phyloP scores from a whole-genome alignment of 2,888 invertebrate species.

The Gortyna flavago region DNA sequence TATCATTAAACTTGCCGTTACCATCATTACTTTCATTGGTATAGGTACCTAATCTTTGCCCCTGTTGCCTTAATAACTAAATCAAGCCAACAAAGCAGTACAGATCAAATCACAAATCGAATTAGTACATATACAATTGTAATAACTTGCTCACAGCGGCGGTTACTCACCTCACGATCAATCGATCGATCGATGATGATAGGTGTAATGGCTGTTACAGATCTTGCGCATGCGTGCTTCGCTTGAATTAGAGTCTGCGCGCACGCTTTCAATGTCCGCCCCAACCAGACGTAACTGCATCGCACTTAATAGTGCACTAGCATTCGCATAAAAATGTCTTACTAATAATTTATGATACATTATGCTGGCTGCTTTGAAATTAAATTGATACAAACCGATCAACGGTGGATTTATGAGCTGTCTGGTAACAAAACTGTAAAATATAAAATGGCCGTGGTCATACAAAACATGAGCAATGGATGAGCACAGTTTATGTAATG shows the following conservation, averaged over 20 bases:
- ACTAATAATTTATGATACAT: slow-evolving; percentile 51
- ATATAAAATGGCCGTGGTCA: slow-evolving; percentile 7
- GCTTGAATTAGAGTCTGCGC: slow-evolving; percentile 57
- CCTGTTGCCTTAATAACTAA: slow-evolving; percentile 50
- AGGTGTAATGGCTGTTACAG: slow-evolving; percentile 64
- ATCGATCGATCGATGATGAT: slow-evolving; percentile 54
- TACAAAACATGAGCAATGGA: slow-evolving; percentile 23
- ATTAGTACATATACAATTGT: slow-evolving; percentile 61
- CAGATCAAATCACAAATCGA: slow-evolving; percentile 53
- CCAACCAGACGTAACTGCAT: slow-evolving; percentile 64
- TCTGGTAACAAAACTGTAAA: slow-evolving; percentile 42
- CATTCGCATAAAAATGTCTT: slow-evolving; percentile 63
- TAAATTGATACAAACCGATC: slow-evolving; percentile 41
- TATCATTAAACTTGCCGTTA: slow-evolving; percentile 38
- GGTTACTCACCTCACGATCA: slow-evolving; percentile 66
- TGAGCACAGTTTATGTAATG: slow-evolving; percentile 3
- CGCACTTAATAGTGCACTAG: slow-evolving; percentile 57
- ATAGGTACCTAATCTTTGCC: slow-evolving; percentile 2
- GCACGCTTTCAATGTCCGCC: slow-evolving; percentile 68
- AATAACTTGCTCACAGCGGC: slow-evolving; percentile 64
- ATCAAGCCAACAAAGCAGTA: slow-evolving; percentile 49
- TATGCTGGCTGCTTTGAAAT: slow-evolving; percentile 36
- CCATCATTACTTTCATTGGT: neutral
- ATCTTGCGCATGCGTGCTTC: slow-evolving; percentile 64
- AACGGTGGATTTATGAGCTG: slow-evolving; percentile 53